Conservation (phyloP, 2,888 invertebrate genomes). For the Catocala fraxini region DNA sequence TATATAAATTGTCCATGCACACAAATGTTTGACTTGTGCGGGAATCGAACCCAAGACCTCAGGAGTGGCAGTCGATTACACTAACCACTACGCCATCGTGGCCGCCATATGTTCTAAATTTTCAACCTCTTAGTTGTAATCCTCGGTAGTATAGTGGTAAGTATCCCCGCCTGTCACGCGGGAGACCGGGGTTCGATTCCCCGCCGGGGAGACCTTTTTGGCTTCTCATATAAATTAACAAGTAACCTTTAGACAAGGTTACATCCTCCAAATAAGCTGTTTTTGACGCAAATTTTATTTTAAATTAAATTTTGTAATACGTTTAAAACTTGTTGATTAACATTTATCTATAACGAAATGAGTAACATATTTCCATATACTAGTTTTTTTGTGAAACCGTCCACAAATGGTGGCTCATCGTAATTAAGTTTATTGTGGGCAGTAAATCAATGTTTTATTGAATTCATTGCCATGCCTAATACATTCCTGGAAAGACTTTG, state of each 20-base stretch:
- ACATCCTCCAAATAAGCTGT: conserved; percentile 10
- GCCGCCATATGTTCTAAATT: too few relatives aligned
- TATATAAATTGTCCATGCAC: too few relatives aligned
- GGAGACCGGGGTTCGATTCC: conserved; percentile 71
- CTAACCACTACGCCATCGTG: too few relatives aligned
- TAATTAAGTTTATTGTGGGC: conserved; percentile 4
- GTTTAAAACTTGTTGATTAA: conserved; percentile 12
- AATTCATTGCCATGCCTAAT: background rate
- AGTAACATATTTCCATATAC: conserved; percentile 6
- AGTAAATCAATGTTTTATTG: conserved; percentile 9
- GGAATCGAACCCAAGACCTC: too few relatives aligned
- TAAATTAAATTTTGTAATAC: conserved; percentile 14
- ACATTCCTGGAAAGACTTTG: conserved; percentile 3
- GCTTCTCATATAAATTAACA: background rate
- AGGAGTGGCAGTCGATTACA: too few relatives aligned
- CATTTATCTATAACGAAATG: conserved; percentile 13
- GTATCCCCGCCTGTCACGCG: conserved; percentile 88
- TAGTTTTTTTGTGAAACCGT: conserved; percentile 4
- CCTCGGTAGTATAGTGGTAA: conserved; percentile 60
- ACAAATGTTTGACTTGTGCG: too few relatives aligned
- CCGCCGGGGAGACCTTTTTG: conserved; percentile 7
- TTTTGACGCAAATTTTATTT: conserved; percentile 8
- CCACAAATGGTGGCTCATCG: background rate
- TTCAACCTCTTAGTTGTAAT: too few relatives aligned
- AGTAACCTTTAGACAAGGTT: conserved; percentile 13